Percentiles rank a stretch among this genome's conserved stretches.
phyloP scores from a whole-genome alignment of 2,113 vertebrate genomes.

The Eulemur macaco region DNA sequence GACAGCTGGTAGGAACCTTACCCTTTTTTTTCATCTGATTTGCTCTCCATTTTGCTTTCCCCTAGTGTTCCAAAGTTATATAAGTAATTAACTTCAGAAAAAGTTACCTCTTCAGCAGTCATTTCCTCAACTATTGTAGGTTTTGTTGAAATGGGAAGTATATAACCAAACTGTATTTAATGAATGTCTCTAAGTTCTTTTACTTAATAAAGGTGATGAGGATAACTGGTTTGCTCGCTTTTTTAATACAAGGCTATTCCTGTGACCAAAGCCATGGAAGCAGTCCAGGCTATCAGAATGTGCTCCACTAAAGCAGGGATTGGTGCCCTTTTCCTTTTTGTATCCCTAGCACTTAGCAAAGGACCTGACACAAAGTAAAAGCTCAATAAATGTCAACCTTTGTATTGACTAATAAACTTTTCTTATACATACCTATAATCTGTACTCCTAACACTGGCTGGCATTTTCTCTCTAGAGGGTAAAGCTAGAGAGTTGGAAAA shows the following conservation, averaged over 20 bases:
- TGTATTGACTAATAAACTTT: not conserved
- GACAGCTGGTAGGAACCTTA: not conserved
- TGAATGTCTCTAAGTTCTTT: not conserved
- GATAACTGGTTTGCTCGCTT: slow-evolving; percentile 13
- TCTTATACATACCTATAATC: not conserved
- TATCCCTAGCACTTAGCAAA: not conserved
- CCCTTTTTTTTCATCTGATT: not conserved
- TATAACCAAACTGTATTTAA: slow-evolving; percentile 11
- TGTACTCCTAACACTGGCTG: not conserved
- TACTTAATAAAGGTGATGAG: not conserved
- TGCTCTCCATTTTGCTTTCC: slow-evolving; percentile 8
- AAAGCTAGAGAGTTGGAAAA: slow-evolving; percentile 7
- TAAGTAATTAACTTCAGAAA: slow-evolving; percentile 2
- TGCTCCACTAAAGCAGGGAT: not conserved
- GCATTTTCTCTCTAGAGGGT: not conserved
- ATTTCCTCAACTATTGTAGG: not conserved
- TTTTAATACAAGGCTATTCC: not conserved
- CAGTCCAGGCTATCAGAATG: not conserved
- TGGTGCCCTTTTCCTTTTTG: not conserved
- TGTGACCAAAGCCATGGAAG: not conserved
- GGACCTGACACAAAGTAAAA: not conserved
- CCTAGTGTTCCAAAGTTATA: not conserved
- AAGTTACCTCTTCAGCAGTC: not conserved
- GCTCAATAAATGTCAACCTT: not conserved
- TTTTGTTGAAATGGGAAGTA: not conserved